Evolutionary conservation across 2,113 vertebrate genomes (phyloP).

Genomic region (Trematomus loennbergii): DNA sequence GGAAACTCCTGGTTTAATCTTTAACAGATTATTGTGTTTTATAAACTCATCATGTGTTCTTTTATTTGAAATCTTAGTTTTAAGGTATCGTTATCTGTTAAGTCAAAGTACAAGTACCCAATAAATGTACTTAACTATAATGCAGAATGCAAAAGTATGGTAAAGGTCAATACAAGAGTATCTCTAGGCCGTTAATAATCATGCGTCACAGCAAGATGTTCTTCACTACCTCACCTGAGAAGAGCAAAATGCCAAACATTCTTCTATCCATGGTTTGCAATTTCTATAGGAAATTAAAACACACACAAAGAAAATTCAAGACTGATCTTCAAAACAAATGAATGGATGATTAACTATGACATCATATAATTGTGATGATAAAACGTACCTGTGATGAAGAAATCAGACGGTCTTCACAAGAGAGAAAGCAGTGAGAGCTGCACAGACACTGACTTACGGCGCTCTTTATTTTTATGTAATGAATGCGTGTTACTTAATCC

Average conservation of each 20-base stretch:
- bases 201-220: background rate
- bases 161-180: background rate
- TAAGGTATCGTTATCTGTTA: too few relatives aligned
- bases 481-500: too few relatives aligned
- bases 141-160: background rate
- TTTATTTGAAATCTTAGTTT: too few relatives aligned
- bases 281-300: background rate
- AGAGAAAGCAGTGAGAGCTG: background rate
- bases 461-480: background rate
- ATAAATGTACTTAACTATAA: too few relatives aligned
- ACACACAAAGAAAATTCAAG: background rate
- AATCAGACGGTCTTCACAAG: too few relatives aligned
- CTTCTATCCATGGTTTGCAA: slow-evolving; percentile 7
- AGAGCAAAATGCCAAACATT: background rate
- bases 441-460: background rate
- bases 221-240: slow-evolving; percentile 20
- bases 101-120: too few relatives aligned
- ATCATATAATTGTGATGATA: background rate
- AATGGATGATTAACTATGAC: background rate
- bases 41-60: too few relatives aligned
- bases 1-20: too few relatives aligned
- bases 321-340: background rate
- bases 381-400: background rate
- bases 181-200: too few relatives aligned
- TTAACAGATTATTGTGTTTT: too few relatives aligned